These are phyloP conservation scores for Anagrus nilaparvatae DNA, from an alignment of 1,140 invertebrate species.

Conservation along the genomic window DNA sequence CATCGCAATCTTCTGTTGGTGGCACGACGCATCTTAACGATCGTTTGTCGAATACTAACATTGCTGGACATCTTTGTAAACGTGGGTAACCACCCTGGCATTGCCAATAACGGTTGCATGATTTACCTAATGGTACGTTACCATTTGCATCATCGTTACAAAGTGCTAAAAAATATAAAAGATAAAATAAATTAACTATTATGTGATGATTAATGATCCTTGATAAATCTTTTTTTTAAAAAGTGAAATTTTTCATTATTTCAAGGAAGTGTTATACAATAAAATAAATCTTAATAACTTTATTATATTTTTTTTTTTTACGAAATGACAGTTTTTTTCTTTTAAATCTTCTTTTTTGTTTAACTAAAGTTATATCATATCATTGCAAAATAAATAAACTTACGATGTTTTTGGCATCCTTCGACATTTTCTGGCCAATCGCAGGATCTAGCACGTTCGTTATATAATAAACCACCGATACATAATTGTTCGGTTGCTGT, in stretches of 20 bases:
- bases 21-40: conserved; percentile 77
- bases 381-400: conserved; percentile 41
- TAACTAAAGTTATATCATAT: too few relatives aligned
- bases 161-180: conserved; percentile 52
- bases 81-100: conserved; percentile 87
- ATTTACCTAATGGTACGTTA: conserved; percentile 70
- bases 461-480: conserved; percentile 83
- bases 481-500: conserved; percentile 88
- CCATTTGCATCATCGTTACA: conserved; percentile 83
- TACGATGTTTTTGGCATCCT: conserved; percentile 88
- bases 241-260: too few relatives aligned
- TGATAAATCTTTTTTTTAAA: too few relatives aligned
- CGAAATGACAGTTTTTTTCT: neutral
- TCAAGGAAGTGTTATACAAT: too few relatives aligned
- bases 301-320: neutral
- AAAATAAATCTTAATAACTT: too few relatives aligned
- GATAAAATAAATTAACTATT: too few relatives aligned
- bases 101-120: conserved; percentile 88
- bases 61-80: conserved; percentile 79
- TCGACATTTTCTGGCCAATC: conserved; percentile 90
- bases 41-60: conserved; percentile 78
- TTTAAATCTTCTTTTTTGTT: too few relatives aligned
- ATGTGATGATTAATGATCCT: too few relatives aligned
- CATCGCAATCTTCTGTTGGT: conserved; percentile 77
- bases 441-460: conserved; percentile 80